Base-by-base conservation (phyloP, 2,888 invertebrate genomes). In the Epiblema foenella region DNA sequence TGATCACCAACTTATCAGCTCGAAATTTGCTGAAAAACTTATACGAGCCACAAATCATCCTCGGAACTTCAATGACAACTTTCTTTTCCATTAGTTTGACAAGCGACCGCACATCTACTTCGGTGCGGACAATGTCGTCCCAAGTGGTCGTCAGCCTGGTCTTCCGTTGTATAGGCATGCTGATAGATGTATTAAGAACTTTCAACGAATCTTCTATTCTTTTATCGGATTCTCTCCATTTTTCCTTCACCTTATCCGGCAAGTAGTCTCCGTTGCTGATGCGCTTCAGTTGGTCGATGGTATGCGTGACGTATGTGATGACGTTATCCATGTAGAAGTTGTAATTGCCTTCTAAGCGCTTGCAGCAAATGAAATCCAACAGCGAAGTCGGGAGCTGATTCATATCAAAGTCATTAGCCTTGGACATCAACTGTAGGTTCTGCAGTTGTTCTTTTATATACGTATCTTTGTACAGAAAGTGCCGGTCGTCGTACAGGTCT, bases 251-350 rank as follows among this genome's bases (percentile, higher is more conserved):
- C 77, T 78, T 88, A 1, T 90, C 91, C 3, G 91, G 91, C 70
- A 93, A 82, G 75, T 88, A 93, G 73, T 93, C 93, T 1, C 93
- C 93, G 68, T 93, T 91, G 73, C 92, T 92, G 24, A 93, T 93
- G 17, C 91, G 86, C 76, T 89, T 92, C n/a, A 93, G 77, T 74
- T 93, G 92, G 2, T 92, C 91, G 68, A 93, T 91, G 0, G 91
- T 91, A 65, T 89, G 83, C 68, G 86, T 86, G 0, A 91, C 91
- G 72, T 92, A 88, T 77, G 78, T 79, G 49, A 93, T 92, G 8
- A 93, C 83, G 68, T 87, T 91, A 12, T 93, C 93, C 90, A 93
- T 90, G 73, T 92, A 88, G 76, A 91, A 89, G 74, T 85, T 89
- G 68, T 88, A 89, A 75, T 89, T 89, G 59, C 91, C 89, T 74